phyloP scores from a whole-genome alignment of 2,888 invertebrate species.

The Euplagia quadripunctaria region DNA sequence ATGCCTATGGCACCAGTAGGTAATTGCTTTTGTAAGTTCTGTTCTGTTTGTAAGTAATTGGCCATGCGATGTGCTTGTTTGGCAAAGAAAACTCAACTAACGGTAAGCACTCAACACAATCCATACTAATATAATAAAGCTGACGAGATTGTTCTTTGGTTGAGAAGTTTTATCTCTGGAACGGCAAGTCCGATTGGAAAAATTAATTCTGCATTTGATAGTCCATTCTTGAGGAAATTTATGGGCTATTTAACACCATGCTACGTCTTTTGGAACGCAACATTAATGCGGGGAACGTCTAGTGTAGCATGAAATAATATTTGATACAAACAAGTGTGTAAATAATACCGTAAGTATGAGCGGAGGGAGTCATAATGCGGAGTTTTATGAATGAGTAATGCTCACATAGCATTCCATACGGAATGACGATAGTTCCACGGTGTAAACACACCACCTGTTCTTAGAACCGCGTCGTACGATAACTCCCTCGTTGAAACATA shows the following conservation, averaged over 20 bases:
- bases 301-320: background rate
- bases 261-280: background rate
- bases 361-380: constrained; percentile 39
- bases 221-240: background rate
- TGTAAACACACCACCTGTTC: constrained; percentile 55
- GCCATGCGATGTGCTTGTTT: no score
- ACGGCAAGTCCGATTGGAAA: no score
- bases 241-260: background rate
- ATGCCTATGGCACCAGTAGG: no score
- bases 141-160: no score
- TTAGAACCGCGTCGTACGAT: constrained; percentile 47
- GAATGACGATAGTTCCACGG: constrained; percentile 25
- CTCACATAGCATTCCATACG: constrained; percentile 66
- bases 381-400: constrained; percentile 76
- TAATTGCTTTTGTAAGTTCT: no score
- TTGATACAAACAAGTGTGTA: constrained; percentile 52
- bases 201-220: no score
- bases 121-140: no score
- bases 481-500: constrained; percentile 42
- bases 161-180: no score
- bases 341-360: constrained; percentile 62
- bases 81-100: no score
- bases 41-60: no score
- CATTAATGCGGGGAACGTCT: background rate
- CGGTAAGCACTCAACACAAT: no score